Base-by-base conservation (phyloP, 2,888 invertebrate species). In the Polydrusus tereticollis region DNA sequence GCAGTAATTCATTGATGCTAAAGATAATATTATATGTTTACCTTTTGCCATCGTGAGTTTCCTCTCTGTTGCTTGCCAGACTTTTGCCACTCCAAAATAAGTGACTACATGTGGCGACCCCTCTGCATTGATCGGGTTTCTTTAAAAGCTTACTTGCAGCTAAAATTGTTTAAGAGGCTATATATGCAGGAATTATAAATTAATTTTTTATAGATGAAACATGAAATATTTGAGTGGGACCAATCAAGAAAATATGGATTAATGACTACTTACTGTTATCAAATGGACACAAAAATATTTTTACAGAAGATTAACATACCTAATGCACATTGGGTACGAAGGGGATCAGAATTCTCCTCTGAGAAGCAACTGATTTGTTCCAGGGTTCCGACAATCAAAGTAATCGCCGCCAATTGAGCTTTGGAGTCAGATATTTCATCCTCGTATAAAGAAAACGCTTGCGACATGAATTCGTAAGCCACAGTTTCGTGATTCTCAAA, bases 361-460 rank as follows among this genome's bases (percentile, higher is more conserved):
- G 94, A 92, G 80, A 99, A 98, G 80, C 98, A 98, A 74, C 93
- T 91, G 87, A 97, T 95, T 84, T 96, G 95, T 84, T 99, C 97
- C 77, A 99, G 92, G 0, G 98, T 97, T 45, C 96, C 97, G 71
- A 98, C 96, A 67, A 99, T 96, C 33, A 99, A 88, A 0, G 97
- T 97, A 66, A 99, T 97, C 43, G 98, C 98, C 0, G 98, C 96
- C 73, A 99, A 85, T 84, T 99, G 99, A 1, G 98, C 96, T 84
- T 97, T 97, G 68, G 97, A 97, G 85, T 99, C 99, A 1, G 96
- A 96, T 80, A 99, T 96, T 86, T 99, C 99, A 85, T 99, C 99
- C 85, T 99, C 99, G 84, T 99, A 99, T 65, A 99, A 86, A 0
- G 98, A 96, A 86, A 99, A 99, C 0, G 98, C 92, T 87, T 94